These are phyloP conservation scores for Rhabdophis nuchalis DNA, from an alignment of 2,797 vertebrate species.

Conservation along the genomic window DNA sequence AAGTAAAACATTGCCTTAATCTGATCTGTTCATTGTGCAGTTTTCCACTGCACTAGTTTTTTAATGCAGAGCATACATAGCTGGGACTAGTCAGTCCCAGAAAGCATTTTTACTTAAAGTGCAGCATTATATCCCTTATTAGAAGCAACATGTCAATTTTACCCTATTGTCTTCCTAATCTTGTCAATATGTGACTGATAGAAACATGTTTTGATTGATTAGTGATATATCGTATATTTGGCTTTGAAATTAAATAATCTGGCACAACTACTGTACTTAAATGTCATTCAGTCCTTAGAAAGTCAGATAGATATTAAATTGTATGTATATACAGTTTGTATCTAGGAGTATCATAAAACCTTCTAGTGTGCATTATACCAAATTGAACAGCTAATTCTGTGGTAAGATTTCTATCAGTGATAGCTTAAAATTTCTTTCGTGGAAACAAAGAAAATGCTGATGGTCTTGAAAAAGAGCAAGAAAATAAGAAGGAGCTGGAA, in stretches of 20 bases:
- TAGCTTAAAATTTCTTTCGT: slow-evolving; percentile 50
- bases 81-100: slow-evolving; percentile 23
- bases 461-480: slow-evolving; percentile 54
- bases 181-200: slow-evolving; percentile 36
- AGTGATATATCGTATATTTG: slow-evolving; percentile 39
- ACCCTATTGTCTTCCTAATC: slow-evolving; percentile 38
- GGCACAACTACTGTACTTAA: slow-evolving; percentile 28
- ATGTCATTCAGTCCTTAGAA: slow-evolving; percentile 47
- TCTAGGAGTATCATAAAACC: slow-evolving; percentile 37
- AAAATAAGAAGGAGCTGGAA: slow-evolving; percentile 65
- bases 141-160: slow-evolving; percentile 34
- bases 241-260: slow-evolving; percentile 53
- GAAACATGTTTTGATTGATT: slow-evolving; percentile 20
- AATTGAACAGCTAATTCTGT: slow-evolving; percentile 56
- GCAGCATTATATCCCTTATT: slow-evolving; percentile 28
- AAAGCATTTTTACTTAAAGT: slow-evolving; percentile 39
- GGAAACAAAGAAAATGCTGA: slow-evolving; percentile 23
- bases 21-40: slow-evolving; percentile 2
- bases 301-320: slow-evolving; percentile 32
- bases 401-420: slow-evolving; percentile 20
- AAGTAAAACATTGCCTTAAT: slow-evolving; percentile 28
- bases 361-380: slow-evolving; percentile 43
- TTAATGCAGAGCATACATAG: neutral
- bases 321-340: neutral
- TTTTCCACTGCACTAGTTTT: neutral